phyloP scores from a whole-genome alignment of 2,797 vertebrate genomes.

The Staurois parvus region DNA sequence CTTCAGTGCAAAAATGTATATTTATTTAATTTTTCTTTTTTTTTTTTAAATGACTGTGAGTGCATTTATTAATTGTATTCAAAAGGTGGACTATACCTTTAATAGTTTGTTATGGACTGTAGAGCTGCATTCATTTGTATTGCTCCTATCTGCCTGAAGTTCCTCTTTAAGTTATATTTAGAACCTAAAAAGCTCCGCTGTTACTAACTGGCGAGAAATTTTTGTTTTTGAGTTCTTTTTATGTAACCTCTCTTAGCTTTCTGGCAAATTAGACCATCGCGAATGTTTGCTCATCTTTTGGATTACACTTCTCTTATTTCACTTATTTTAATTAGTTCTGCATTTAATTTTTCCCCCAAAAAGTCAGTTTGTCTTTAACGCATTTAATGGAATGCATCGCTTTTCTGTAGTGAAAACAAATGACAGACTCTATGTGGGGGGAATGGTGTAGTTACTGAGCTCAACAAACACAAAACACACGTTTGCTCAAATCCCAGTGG shows the following conservation, averaged over 20 bases:
- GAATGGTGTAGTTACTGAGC: constrained; percentile 25
- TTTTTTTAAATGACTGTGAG: too few relatives aligned
- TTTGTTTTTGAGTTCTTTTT: too few relatives aligned
- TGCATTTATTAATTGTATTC: too few relatives aligned
- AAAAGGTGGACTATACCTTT: too few relatives aligned
- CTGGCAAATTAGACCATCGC: background rate
- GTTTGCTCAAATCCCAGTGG: constrained; percentile 46
- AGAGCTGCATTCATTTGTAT: too few relatives aligned
- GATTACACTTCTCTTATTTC: background rate
- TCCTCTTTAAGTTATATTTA: too few relatives aligned
- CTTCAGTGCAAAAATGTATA: too few relatives aligned
- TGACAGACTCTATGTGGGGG: constrained; percentile 37
- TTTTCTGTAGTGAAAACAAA: constrained; percentile 14
- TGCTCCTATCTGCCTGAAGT: too few relatives aligned
- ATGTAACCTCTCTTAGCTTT: background rate
- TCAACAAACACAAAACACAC: constrained; percentile 39
- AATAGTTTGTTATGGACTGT: too few relatives aligned
- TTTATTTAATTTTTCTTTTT: too few relatives aligned
- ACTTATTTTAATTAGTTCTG: constrained; percentile 7
- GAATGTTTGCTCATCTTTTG: constrained; percentile 11
- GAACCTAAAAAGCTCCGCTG: too few relatives aligned
- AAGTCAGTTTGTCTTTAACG: background rate
- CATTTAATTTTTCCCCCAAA: background rate
- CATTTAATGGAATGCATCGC: background rate
- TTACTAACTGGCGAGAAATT: too few relatives aligned